A percentile compares a stretch with the other conserved stretches of the same genome.
These are phyloP conservation scores for Blomia tropicalis DNA, from an alignment of 2,888 invertebrate genomes.

Conservation along the genomic window DNA sequence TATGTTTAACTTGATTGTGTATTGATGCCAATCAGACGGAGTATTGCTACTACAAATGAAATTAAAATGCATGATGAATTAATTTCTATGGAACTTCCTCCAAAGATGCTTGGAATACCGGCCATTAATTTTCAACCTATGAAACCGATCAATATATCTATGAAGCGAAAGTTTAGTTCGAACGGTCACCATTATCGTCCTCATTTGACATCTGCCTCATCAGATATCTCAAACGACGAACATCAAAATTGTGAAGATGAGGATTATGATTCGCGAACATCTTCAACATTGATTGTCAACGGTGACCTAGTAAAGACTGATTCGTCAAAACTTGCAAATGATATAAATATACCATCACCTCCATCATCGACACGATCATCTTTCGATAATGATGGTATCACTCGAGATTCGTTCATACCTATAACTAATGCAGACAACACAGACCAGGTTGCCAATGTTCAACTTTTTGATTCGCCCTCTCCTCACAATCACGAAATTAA, in stretches of 20 bases:
- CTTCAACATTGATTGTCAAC: not conserved
- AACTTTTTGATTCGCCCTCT: not conserved
- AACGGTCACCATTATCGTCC: not conserved
- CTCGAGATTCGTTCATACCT: not conserved
- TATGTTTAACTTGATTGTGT: not conserved
- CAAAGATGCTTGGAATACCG: slow-evolving; percentile 17
- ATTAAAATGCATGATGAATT: slow-evolving; percentile 19
- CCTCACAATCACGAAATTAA: too few relatives aligned
- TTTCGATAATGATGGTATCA: not conserved
- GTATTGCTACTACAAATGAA: not conserved
- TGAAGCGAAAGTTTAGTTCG: slow-evolving; percentile 1
- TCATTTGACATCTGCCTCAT: not conserved
- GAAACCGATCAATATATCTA: not conserved
- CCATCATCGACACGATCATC: slow-evolving; percentile 1
- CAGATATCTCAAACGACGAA: not conserved
- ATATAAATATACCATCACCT: not conserved
- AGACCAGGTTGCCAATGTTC: not conserved
- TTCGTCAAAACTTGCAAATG: not conserved
- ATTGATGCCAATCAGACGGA: not conserved
- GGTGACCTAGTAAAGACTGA: not conserved
- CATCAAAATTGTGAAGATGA: not conserved
- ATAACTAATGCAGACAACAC: not conserved
- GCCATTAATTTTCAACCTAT: slow-evolving; percentile 3
- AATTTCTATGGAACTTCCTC: slow-evolving; percentile 11
- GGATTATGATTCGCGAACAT: not conserved